Conservation (phyloP, 2,797 vertebrate species). For the Oreochromis mossambicus region DNA sequence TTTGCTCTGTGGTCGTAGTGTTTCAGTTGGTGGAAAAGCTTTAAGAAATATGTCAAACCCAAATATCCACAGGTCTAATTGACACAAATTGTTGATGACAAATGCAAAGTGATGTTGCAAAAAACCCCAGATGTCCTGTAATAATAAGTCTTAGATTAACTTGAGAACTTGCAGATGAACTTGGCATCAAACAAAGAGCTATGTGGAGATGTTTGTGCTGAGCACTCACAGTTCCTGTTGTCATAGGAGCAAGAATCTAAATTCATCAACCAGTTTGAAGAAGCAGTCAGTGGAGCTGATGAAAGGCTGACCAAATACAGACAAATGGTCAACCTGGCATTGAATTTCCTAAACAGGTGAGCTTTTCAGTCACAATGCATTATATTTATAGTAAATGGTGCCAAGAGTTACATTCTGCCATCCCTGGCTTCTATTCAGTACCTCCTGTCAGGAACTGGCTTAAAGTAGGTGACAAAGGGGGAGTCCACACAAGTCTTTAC, state of each 20-base stretch:
- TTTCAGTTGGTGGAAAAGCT: neutral
- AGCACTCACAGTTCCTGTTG: neutral
- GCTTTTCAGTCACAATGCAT: neutral
- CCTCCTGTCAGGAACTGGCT: neutral
- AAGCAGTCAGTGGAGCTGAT: neutral
- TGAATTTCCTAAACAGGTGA: neutral
- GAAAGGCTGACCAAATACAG: neutral
- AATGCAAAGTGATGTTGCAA: neutral
- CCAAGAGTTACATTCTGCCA: neutral
- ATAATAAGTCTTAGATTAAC: neutral
- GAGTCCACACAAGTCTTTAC: neutral
- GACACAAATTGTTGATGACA: accelerated
- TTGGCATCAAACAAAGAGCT: neutral
- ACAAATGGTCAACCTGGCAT: neutral
- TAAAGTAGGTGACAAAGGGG: neutral
- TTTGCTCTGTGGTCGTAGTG: neutral
- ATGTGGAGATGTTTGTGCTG: neutral
- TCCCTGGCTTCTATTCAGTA: neutral
- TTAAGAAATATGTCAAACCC: neutral
- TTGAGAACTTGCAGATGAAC: neutral
- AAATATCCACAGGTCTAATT: accelerated
- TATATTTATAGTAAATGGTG: neutral
- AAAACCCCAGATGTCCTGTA: neutral
- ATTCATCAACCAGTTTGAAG: accelerated
- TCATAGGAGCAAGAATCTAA: neutral